These are phyloP conservation scores for Parauchenoglanis ngamensis DNA, from an alignment of 2,797 vertebrate species.

Conservation along the genomic window DNA sequence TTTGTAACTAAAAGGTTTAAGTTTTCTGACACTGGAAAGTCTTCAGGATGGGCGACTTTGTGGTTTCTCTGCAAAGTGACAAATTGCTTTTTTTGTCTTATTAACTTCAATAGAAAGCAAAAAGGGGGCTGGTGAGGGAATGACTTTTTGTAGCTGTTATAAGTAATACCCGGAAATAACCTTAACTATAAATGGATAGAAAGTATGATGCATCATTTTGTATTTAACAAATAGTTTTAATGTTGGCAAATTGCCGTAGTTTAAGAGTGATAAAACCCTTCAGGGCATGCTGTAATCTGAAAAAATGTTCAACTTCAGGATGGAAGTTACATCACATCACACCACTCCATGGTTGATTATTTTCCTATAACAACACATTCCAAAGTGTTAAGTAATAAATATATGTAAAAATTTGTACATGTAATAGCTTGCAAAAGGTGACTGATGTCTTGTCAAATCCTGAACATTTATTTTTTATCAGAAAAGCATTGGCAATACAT, in stretches of 20 bases:
- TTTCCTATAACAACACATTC: background rate
- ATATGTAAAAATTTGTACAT: background rate
- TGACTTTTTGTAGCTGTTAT: background rate
- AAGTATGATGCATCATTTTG: background rate
- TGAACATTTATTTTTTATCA: background rate
- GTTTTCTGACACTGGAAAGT: background rate
- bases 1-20: background rate
- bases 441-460: background rate
- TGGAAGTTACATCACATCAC: background rate
- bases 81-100: background rate
- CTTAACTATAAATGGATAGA: background rate
- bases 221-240: background rate
- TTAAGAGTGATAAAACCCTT: background rate
- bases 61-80: background rate
- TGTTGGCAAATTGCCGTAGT: background rate
- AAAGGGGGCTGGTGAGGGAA: background rate
- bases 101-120: background rate
- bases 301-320: background rate
- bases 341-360: background rate
- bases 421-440: background rate
- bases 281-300: background rate
- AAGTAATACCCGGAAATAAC: background rate
- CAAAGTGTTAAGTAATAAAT: background rate
- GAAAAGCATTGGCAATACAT: constrained; percentile 3
- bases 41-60: background rate